Evolutionary conservation across 2,888 invertebrate species (phyloP).

Genomic region (Lepas anatifera): DNA sequence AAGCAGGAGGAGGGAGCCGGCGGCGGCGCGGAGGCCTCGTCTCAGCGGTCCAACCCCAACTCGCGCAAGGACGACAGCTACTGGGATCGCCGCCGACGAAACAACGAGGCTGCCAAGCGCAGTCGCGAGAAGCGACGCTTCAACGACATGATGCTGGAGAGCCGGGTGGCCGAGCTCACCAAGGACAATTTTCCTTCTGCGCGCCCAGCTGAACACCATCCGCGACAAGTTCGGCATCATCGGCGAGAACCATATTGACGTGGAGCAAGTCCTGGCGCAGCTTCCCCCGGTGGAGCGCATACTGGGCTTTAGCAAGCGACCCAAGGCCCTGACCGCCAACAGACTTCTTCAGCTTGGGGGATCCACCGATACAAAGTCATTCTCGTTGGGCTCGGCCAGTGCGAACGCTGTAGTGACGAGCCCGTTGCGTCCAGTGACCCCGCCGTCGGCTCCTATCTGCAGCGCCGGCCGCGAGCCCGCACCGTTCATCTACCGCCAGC

Average conservation of each 20-base stretch:
- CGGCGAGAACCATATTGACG: slow-evolving; percentile 71
- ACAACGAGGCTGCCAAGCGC: slow-evolving; percentile 93
- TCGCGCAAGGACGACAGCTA: slow-evolving; percentile 93
- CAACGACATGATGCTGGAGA: slow-evolving; percentile 93
- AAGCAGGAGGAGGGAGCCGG: neutral
- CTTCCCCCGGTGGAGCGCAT: slow-evolving; percentile 74
- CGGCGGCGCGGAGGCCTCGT: slow-evolving; percentile 46
- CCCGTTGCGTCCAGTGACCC: neutral
- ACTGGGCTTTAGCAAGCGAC: slow-evolving; percentile 66
- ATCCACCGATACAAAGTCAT: neutral
- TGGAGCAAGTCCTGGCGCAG: slow-evolving; percentile 80
- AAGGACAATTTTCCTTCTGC: slow-evolving; percentile 90
- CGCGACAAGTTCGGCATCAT: slow-evolving; percentile 85
- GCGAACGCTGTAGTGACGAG: neutral
- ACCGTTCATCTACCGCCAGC: slow-evolving; percentile 1
- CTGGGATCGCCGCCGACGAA: slow-evolving; percentile 89
- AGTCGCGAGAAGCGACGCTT: slow-evolving; percentile 89
- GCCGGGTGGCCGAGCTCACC: slow-evolving; percentile 82
- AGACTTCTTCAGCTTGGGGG: slow-evolving; percentile 28
- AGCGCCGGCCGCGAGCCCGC: neutral
- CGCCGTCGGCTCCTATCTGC: neutral
- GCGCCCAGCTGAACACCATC: slow-evolving; percentile 82
- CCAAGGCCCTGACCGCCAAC: slow-evolving; percentile 36
- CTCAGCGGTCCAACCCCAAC: slow-evolving; percentile 91
- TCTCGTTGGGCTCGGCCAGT: neutral